Base-by-base conservation (phyloP, 2,113 vertebrate species). In the Zingel zingel region DNA sequence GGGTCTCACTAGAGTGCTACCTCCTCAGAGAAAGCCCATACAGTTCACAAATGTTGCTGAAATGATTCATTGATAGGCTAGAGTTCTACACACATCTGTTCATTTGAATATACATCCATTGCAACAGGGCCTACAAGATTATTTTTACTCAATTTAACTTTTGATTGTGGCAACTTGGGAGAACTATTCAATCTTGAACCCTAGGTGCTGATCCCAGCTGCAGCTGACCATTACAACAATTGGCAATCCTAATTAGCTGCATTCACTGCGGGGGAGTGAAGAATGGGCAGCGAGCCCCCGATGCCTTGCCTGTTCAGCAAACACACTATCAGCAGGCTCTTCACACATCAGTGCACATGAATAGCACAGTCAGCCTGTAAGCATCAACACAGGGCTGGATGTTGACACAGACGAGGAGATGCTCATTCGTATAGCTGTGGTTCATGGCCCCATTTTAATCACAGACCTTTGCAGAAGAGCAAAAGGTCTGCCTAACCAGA, bases 311-410 rank as follows among this genome's bases (percentile, higher is more conserved):
- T 93, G 92, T 92, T 94, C 92, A 94, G 93, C 94, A 93, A 94
- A 94, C 93, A 92, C 92, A 92, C 89, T 75, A 93, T 95, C 93
- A 94, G 95, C 90, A 85, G 90, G 93, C 92, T 92, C 90, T 94
- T 94, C 91, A 94, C 94, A 95, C 93, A 94, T 92, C 92, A 87
- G 86, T 95, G 93, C 92, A 93, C 94, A 95, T 92, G 94, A 95
- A 94, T 91, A 93, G 94, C 90, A 84, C 90, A 81, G 89, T 94
- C 93, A 93, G 93, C 93, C 94, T 87, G 88, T 91, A 73, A 92
- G 93, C 93, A 92, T 86, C 92, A 91, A 88, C 91, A 91, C 85
- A 53, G 81, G 84, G 83, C 72, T 92, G 91, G 85, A 89, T 93
- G 92, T 93, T 93, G 94, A 95, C 94, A 94, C 88, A 94, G 91